Percentiles rank a stretch among this genome's conserved stretches.
phyloP scores from a whole-genome alignment of 2,113 vertebrate genomes.

The Thamnaconus septentrionalis region DNA sequence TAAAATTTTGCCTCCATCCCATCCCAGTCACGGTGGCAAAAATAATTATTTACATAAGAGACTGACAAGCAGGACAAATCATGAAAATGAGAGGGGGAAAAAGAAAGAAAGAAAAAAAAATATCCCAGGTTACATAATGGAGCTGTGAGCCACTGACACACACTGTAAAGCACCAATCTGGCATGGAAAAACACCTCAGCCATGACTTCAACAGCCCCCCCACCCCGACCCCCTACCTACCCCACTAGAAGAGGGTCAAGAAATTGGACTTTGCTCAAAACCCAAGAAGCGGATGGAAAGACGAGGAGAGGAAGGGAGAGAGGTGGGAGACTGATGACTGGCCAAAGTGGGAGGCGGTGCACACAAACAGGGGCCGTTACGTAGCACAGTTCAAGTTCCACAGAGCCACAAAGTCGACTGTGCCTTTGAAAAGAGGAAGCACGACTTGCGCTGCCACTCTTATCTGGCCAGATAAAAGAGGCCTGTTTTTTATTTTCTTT shows the following conservation, averaged over 20 bases:
- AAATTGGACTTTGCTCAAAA: constrained; percentile 32
- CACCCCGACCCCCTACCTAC: neutral
- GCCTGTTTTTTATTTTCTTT: too few species aligned
- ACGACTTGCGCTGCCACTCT: neutral
- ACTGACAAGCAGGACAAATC: constrained; percentile 38
- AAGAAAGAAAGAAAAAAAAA: neutral
- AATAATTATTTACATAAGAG: constrained; percentile 54
- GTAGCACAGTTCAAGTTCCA: constrained; percentile 10
- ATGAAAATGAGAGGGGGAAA: constrained; percentile 9
- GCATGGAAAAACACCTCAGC: constrained; percentile 57
- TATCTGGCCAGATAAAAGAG: constrained; percentile 11
- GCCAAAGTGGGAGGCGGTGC: neutral
- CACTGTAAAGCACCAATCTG: constrained; percentile 50
- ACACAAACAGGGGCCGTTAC: constrained; percentile 3
- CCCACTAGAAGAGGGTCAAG: constrained; percentile 26
- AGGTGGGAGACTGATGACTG: constrained; percentile 5
- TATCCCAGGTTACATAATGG: constrained; percentile 59
- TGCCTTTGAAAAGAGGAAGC: neutral
- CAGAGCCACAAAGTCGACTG: neutral
- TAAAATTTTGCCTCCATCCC: neutral
- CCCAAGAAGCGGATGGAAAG: constrained; percentile 12
- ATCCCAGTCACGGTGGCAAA: constrained; percentile 6
- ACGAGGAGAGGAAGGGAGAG: constrained; percentile 5
- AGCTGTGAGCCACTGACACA: constrained; percentile 54
- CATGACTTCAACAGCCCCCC: constrained; percentile 23